Base-by-base conservation (phyloP, 2,113 vertebrate genomes). In the Labeo rohita region DNA sequence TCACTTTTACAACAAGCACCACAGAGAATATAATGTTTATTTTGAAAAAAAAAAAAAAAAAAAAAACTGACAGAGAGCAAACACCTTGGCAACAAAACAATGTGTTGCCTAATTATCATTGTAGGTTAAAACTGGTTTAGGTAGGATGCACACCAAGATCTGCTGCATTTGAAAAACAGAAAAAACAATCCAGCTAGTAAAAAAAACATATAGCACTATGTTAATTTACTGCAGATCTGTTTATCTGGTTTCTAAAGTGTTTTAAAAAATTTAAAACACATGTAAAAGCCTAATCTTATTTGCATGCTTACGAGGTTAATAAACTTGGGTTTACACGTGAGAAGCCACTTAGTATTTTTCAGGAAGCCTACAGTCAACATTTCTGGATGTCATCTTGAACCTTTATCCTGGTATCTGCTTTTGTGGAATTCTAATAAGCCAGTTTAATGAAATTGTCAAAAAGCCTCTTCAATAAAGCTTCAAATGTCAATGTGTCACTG, bases 401-500 rank as follows among this genome's bases (percentile, higher is more conserved):
- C 9, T 54, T 23, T 59, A 54, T 84, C 65, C 23, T 45, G 76
- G 84, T 73, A 77, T 23, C 6, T 43, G 10, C 66, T 52, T 68
- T 61, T 75, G 76, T 63, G 50, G 28, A 52, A 78, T 28, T 82
- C 23, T 49, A 77, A 77, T 73, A 54, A 88, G 77, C n/a, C 54
- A 34, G 16, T 65, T 43, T 52, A 82, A 82, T 70, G 63, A 70
- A 59, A 76, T 63, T 86, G 73, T 83, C 84, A 72, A 85, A 77
- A 85, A 56, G 21, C 45, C 49, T 84, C 68, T 59, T 78, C 80
- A 78, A 83, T 79, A 83, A 72, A 63, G 70, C 50, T 76, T 82
- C 84, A 85, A 11, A 78, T 77, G 49, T 74, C 84, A 78, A 34
- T 11, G 72, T 63, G 80, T 86, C 28, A 89, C 68, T 65, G 76